Evolutionary conservation across 2,888 invertebrate genomes (phyloP).

Genomic region (Netelia melanura): DNA sequence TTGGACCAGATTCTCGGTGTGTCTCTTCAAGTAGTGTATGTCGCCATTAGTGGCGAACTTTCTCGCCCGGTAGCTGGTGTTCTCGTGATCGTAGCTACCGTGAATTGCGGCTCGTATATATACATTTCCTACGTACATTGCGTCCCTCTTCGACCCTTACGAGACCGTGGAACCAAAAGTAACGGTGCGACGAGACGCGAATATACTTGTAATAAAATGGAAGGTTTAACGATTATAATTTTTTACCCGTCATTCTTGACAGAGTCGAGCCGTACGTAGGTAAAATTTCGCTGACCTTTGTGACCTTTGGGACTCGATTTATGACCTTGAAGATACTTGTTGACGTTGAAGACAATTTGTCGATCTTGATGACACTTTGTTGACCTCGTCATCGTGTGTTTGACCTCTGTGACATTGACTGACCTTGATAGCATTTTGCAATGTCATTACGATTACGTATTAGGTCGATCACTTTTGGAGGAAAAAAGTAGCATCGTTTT

Average conservation of each 20-base stretch:
- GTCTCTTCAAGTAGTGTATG: constrained; percentile 72
- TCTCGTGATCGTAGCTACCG: constrained; percentile 74
- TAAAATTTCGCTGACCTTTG: no score
- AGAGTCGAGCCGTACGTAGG: no score
- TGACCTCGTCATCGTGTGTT: no score
- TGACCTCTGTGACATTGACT: no score
- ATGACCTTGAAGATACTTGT: no score
- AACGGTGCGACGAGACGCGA: background rate
- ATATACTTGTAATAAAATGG: constrained; percentile 18
- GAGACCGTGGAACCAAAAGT: background rate
- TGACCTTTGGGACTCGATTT: no score
- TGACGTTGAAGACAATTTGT: no score
- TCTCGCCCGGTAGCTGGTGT: constrained; percentile 72
- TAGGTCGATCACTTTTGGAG: background rate
- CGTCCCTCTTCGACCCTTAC: constrained; percentile 6
- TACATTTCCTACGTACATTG: background rate
- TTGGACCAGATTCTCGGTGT: constrained; percentile 78
- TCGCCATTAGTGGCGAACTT: constrained; percentile 79
- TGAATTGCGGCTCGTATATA: constrained; percentile 52
- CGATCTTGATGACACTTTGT: no score
- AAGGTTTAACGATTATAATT: background rate
- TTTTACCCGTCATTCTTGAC: no score
- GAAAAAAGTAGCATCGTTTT: background rate
- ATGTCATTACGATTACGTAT: no score
- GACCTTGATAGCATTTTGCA: no score